phyloP scores from a whole-genome alignment of 2,113 vertebrate genomes.

The Condylura cristata region DNA sequence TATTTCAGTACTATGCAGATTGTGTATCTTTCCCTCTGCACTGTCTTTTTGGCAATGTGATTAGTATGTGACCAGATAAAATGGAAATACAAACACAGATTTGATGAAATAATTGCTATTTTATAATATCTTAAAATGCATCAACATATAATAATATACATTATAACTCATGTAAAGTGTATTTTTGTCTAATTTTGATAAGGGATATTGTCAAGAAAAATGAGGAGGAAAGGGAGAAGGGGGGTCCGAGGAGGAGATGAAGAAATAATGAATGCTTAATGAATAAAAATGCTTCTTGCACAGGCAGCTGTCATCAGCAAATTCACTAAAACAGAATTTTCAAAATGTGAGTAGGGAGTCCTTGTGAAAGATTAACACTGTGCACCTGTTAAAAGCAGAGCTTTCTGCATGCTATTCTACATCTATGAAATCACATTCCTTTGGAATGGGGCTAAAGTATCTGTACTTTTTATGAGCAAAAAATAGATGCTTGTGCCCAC shows the following conservation, averaged over 20 bases:
- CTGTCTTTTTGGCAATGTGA: not conserved
- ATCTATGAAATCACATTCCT: not conserved
- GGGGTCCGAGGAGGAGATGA: not conserved
- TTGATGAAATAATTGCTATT: not conserved
- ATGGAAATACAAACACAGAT: not conserved
- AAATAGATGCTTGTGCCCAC: not conserved
- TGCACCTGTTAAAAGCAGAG: not conserved
- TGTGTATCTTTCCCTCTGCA: not conserved
- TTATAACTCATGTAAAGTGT: not conserved
- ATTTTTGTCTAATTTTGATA: not conserved
- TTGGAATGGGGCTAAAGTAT: not conserved
- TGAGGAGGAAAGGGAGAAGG: not conserved
- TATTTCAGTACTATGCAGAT: not conserved
- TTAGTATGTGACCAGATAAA: not conserved
- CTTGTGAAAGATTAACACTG: not conserved
- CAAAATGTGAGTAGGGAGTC: not conserved
- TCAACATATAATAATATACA: conserved; percentile 6
- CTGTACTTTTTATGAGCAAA: not conserved
- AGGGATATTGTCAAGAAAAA: not conserved
- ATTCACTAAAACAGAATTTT: not conserved
- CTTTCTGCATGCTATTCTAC: not conserved
- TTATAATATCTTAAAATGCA: conserved; percentile 16
- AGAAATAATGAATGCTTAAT: not conserved
- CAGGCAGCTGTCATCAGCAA: not conserved
- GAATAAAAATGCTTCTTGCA: not conserved